A percentile compares a stretch with the other conserved stretches of the same genome.
phyloP scores from a whole-genome alignment of 2,113 vertebrate species.

The Hemichromis elongatus region DNA sequence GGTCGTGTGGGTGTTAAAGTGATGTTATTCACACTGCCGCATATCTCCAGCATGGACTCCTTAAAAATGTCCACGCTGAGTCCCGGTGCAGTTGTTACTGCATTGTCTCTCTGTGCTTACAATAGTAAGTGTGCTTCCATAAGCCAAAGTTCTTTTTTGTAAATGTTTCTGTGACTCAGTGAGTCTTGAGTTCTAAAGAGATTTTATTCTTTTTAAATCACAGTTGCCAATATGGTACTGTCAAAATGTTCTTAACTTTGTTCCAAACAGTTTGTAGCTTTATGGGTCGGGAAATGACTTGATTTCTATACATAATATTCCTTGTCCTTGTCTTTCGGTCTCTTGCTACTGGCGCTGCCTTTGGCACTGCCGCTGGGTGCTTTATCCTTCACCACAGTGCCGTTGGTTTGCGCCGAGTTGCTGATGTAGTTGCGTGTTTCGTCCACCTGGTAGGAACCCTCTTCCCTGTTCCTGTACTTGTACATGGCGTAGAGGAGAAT shows the following conservation, averaged over 20 bases:
- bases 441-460: slow-evolving; percentile 99
- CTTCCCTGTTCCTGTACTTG: slow-evolving; percentile 99
- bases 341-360: slow-evolving; percentile 84
- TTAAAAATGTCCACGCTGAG: slow-evolving; percentile 53
- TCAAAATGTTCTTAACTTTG: slow-evolving; percentile 60
- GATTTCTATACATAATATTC: slow-evolving; percentile 95
- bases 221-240: slow-evolving; percentile 80
- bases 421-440: slow-evolving; percentile 99
- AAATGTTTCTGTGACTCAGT: slow-evolving; percentile 76
- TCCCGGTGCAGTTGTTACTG: slow-evolving; percentile 50
- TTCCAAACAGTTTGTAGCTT: slow-evolving; percentile 52
- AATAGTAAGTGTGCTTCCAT: slow-evolving; percentile 80
- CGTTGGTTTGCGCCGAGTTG: slow-evolving; percentile 98
- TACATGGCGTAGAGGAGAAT: slow-evolving; percentile 99
- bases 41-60: slow-evolving; percentile 71
- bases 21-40: slow-evolving; percentile 82
- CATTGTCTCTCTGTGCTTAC: slow-evolving; percentile 64
- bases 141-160: slow-evolving; percentile 74
- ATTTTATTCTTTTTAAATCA: slow-evolving; percentile 72
- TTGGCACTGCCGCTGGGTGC: slow-evolving; percentile 82
- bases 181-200: slow-evolving; percentile 61
- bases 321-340: slow-evolving; percentile 98
- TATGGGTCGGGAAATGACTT: slow-evolving; percentile 57
- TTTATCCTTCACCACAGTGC: slow-evolving; percentile 94
- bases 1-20: slow-evolving; percentile 79